Conservation (phyloP, 2,888 invertebrate genomes). For the Orthosia gracilis region DNA sequence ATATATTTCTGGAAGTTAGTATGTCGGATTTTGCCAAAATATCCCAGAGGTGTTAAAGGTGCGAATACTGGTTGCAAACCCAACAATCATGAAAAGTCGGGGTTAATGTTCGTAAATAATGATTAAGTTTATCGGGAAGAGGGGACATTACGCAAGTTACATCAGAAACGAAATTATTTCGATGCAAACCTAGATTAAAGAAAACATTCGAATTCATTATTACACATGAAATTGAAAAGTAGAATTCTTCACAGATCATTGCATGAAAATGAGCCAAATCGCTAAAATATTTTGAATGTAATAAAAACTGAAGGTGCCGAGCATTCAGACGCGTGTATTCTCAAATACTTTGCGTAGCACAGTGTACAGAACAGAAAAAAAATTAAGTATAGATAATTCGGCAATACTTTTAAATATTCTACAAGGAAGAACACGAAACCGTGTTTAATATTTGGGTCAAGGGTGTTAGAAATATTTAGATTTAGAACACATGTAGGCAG, state of each 20-base stretch:
- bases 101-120: neutral
- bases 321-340: conserved; percentile 4
- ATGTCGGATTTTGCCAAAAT: neutral
- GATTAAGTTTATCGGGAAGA: neutral
- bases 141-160: neutral
- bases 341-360: conserved; percentile 15
- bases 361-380: neutral
- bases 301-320: conserved; percentile 7
- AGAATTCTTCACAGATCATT: conserved; percentile 14
- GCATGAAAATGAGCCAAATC: conserved; percentile 35
- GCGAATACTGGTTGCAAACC: neutral
- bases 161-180: neutral
- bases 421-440: conserved; percentile 20
- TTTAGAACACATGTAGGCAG: conserved; percentile 41
- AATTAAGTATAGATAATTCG: conserved; percentile 11
- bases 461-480: conserved; percentile 39
- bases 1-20: conserved; percentile 10
- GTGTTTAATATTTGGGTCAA: conserved; percentile 48
- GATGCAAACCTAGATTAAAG: neutral
- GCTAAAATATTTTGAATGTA: conserved; percentile 1
- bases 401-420: conserved; percentile 33
- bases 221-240: neutral
- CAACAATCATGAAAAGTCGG: no score
- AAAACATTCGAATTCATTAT: neutral
- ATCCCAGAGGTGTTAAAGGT: neutral